Base-by-base conservation (phyloP, 2,113 vertebrate species). In the Channa argus region DNA sequence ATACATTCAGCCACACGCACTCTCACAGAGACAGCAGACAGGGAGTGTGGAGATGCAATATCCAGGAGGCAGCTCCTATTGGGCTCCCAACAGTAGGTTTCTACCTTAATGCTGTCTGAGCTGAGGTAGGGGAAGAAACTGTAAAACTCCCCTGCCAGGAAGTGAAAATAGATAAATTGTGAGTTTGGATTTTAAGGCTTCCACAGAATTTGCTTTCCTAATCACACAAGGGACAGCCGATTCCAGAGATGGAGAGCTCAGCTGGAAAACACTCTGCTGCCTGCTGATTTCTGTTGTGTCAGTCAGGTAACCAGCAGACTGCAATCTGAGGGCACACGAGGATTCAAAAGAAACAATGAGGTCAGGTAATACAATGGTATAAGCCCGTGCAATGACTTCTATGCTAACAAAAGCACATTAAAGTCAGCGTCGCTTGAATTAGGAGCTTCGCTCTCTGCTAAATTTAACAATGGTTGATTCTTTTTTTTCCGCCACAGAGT, bases 161-260 rank as follows among this genome's bases (percentile, higher is more conserved):
- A 61, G 67, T 58, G 51, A 87, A 86, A 88, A 85, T 44, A 77
- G 74, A 86, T 86, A 73, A 80, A 83, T 74, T 72, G 80, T 50
- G 12, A 79, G 80, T 81, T 81, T 73, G 77, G 59, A 77, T 86
- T 83, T 73, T 73, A 47, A 62, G 24, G 83, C 68, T 74, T 86
- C 73, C 58, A 47, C 75, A 74, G 79, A 89, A 83, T 84, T 84
- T 84, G 71, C 76, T 79, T 82, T 43, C 56, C 63, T 83, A 81
- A 86, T 86, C 73, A 82, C 83, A 84, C 44, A 9, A 59, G 76
- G 83, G 64, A 59, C 62, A 66, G 61, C 68, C 24, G 45, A 84
- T 79, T 83, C 64, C 59, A 73, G 67, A 80, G 74, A 52, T 33
- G 66, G 67, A 56, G 58, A 45, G 63, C 61, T 49, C 51, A 36